A percentile compares a stretch with the other conserved stretches of the same genome.
These are phyloP conservation scores for Corythornis vintsioides DNA, from an alignment of 2,113 vertebrate species.

Conservation along the genomic window DNA sequence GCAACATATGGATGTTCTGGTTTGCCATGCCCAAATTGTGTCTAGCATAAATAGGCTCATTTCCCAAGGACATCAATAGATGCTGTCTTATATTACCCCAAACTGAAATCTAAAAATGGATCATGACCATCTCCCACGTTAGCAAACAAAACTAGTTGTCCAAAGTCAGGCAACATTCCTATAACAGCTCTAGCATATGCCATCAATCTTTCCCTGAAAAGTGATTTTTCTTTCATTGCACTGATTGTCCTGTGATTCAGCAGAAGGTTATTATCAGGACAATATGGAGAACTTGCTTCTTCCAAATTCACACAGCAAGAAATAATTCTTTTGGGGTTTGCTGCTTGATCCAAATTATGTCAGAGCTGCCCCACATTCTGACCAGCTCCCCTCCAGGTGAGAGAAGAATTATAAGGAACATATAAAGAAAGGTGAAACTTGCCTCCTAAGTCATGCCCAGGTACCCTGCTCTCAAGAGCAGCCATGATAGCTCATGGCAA, in stretches of 20 bases:
- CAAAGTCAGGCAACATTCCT: neutral
- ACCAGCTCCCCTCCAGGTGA: neutral
- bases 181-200: neutral
- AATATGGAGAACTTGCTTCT: neutral
- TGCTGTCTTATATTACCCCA: neutral
- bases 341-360: neutral
- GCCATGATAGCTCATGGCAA: neutral
- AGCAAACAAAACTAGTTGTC: neutral
- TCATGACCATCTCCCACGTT: neutral
- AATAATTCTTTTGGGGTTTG: neutral
- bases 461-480: neutral
- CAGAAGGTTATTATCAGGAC: neutral
- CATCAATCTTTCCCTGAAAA: neutral
- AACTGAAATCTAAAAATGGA: slow-evolving; percentile 10
- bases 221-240: neutral
- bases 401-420: neutral
- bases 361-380: neutral
- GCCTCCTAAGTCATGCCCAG: neutral
- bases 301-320: neutral
- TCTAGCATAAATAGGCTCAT: slow-evolving; percentile 7
- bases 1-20: slow-evolving; percentile 23
- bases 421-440: neutral
- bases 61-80: slow-evolving; percentile 4
- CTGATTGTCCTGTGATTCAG: neutral
- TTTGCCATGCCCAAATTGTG: slow-evolving; percentile 19